Evolutionary conservation across 2,888 invertebrate species (phyloP).

Genomic region (Nasonovia ribisnigri): DNA sequence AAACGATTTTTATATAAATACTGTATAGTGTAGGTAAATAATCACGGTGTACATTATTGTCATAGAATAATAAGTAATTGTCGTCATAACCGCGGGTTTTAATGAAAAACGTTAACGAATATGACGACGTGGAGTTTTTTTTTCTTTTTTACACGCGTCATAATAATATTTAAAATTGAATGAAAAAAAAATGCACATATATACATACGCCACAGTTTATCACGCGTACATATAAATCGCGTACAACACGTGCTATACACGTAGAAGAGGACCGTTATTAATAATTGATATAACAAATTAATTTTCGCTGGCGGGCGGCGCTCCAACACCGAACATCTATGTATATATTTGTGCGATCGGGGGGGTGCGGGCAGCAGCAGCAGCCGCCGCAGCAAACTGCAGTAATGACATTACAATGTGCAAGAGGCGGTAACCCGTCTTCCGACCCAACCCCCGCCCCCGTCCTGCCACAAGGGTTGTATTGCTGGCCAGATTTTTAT

Average conservation of each 20-base stretch:
- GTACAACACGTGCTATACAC: not conserved
- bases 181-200: not conserved
- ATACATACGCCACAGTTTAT: not conserved
- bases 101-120: not conserved
- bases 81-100: not conserved
- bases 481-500: constrained; percentile 18
- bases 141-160: not conserved
- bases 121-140: not conserved
- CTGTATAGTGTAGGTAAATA: too few species aligned
- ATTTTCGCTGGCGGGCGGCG: not conserved
- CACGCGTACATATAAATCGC: not conserved
- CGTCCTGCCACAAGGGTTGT: not conserved
- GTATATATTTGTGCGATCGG: not conserved
- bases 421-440: not conserved
- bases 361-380: not conserved
- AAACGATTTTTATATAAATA: not conserved
- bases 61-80: not conserved
- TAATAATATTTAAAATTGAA: not conserved
- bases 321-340: not conserved
- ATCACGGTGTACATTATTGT: not conserved
- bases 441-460: not conserved
- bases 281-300: constrained; percentile 11
- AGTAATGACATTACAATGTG: constrained; percentile 41
- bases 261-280: not conserved
- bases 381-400: not conserved